A percentile compares a stretch with the other conserved stretches of the same genome.
Conservation (phyloP, 2,113 vertebrate species). For the Crotalus viridis region DNA sequence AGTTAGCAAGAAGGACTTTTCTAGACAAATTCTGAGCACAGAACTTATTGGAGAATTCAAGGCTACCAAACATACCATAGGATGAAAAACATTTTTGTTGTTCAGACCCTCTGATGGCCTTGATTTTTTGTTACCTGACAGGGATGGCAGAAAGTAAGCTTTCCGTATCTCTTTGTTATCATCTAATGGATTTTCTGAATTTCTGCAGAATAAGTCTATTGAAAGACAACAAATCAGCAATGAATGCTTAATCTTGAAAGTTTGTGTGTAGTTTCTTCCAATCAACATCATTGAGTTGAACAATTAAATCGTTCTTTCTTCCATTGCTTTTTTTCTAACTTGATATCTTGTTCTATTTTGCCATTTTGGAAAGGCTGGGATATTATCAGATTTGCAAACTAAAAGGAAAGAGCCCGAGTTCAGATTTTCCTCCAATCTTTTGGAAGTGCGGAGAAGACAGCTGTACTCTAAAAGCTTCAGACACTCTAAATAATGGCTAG, state of each 20-base stretch:
- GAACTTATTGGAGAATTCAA: conserved; percentile 57
- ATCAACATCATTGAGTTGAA: conserved; percentile 82
- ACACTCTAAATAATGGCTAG: conserved; percentile 65
- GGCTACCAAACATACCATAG: not conserved
- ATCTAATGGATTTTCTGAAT: not conserved
- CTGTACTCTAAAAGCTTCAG: conserved; percentile 65
- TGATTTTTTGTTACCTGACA: not conserved
- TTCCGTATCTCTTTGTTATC: not conserved
- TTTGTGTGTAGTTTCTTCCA: conserved; percentile 79
- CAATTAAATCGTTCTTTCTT: conserved; percentile 81
- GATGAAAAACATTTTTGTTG: not conserved
- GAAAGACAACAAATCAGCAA: conserved; percentile 52
- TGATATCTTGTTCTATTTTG: conserved; percentile 77
- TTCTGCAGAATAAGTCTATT: not conserved
- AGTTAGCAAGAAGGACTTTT: conserved; percentile 48
- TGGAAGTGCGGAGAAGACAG: conserved; percentile 23
- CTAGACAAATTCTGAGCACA: conserved; percentile 44
- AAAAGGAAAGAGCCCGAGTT: conserved; percentile 76
- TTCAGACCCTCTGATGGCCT: not conserved
- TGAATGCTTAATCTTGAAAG: conserved; percentile 73
- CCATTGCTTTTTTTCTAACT: conserved; percentile 74
- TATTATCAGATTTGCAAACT: conserved; percentile 82
- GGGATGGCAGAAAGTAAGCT: not conserved
- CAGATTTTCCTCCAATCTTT: conserved; percentile 70
- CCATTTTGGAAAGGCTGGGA: conserved; percentile 71